phyloP scores from a whole-genome alignment of 1,140 invertebrate species.

The Mycetomoellerius zeteki region DNA sequence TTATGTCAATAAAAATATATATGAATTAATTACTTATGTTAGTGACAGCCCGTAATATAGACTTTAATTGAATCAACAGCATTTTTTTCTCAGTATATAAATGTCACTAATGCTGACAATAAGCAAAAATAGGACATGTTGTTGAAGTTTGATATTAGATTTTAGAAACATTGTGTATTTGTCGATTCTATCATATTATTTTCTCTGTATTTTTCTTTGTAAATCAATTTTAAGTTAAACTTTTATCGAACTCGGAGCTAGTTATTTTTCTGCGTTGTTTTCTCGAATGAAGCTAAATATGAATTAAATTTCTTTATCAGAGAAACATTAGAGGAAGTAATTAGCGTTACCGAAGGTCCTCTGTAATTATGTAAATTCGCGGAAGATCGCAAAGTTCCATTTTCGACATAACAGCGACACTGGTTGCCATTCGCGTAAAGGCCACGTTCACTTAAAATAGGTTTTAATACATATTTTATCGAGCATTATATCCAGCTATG shows the following conservation, averaged over 20 bases:
- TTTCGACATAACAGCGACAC: slow-evolving; percentile 6
- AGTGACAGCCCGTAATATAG: no score
- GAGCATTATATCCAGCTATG: slow-evolving; percentile 64
- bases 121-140: not conserved
- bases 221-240: not conserved
- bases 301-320: not conserved
- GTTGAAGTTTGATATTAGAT: not conserved
- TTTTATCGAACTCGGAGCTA: not conserved
- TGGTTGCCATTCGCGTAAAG: slow-evolving; percentile 28
- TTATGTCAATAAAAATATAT: no score
- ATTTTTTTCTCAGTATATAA: no score
- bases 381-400: not conserved
- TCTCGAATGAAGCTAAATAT: not conserved
- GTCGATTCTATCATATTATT: not conserved
- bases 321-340: not conserved
- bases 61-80: no score
- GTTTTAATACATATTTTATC: slow-evolving; percentile 70
- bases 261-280: not conserved
- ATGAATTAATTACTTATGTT: no score
- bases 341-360: not conserved
- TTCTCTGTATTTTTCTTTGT: not conserved
- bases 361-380: slow-evolving; percentile 7
- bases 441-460: slow-evolving; percentile 70
- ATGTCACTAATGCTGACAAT: not conserved
- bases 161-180: not conserved